Percentiles rank a stretch among this genome's conserved stretches.
Conservation (phyloP, 2,888 invertebrate species). For the Megaustenia siamemsis region DNA sequence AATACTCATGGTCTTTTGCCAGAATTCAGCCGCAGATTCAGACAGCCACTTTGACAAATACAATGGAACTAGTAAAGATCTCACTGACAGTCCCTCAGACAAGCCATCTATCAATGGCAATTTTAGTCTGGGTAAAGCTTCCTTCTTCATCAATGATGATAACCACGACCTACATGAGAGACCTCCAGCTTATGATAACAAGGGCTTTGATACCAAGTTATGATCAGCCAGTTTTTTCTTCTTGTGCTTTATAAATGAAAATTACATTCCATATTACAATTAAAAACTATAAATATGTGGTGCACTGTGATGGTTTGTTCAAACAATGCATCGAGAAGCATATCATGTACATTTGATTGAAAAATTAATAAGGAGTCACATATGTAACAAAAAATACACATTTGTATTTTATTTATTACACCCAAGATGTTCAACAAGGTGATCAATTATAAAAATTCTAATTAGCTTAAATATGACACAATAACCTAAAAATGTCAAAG, state of each 20-base stretch:
- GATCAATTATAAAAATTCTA: too few species aligned
- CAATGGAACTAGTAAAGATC: constrained; percentile 30
- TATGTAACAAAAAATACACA: too few species aligned
- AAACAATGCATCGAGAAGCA: too few species aligned
- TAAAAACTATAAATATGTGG: too few species aligned
- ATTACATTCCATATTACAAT: not conserved
- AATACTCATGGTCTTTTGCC: not conserved
- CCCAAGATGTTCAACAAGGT: too few species aligned
- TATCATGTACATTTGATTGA: too few species aligned
- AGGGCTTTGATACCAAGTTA: constrained; percentile 59
- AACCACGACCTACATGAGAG: constrained; percentile 42
- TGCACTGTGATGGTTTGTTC: too few species aligned
- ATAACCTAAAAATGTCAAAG: too few species aligned
- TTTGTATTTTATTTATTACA: too few species aligned
- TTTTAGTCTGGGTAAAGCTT: constrained; percentile 54
- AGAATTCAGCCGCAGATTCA: constrained; percentile 39
- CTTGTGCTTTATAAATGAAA: not conserved
- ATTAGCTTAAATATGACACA: too few species aligned
- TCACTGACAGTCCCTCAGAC: not conserved
- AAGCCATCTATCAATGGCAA: constrained; percentile 18
- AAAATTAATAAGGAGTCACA: too few species aligned
- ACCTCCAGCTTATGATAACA: constrained; percentile 56
- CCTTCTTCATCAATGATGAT: constrained; percentile 62
- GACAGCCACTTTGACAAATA: constrained; percentile 27
- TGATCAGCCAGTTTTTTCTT: constrained; percentile 22